Base-by-base conservation (phyloP, 1,140 invertebrate species). In the Drosophila gunungcola region DNA sequence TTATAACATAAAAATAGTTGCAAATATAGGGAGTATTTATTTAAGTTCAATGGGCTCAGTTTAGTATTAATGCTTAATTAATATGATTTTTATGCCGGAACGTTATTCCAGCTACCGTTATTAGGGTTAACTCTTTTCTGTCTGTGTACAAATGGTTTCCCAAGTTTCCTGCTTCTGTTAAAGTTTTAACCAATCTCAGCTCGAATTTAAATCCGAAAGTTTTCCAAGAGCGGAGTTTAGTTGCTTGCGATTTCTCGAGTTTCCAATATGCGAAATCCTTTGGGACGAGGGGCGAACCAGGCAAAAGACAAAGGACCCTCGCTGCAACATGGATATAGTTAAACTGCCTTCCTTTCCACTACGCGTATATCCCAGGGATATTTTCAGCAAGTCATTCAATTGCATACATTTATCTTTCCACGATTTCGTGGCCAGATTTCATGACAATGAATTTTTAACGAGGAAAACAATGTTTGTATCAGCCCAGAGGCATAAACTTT, bases 321-420 rank as follows among this genome's bases (percentile, higher is more conserved):
- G 29, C 1, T 32, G 5, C 11, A 48, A n/a, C 25, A 12, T 11
- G 32, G 13, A 52, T 36, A 12, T 54, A 4, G 46, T 46, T 39
- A 11, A 13, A 16, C 3, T 11, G 29, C 16, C 49, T 13, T 25
- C 43, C 29, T 21, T 54, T 48, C 27, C 5, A n/a, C 0, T 12
- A 6, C 29, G 29, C 29, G 29, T 39, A 36, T 36, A 39, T 53
- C 46, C 64, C 48, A 12, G 25, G 64, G 64, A 53, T 38, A 45
- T 53, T 53, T 43, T 45, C 61, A 65, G 52, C 38, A 68, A 68
- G 64, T 68, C 61, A 12, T 52, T 52, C 45, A 25, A 68, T 64
- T 64, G 45, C 36, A 25, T 12, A 42, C 63, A 67, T 67, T 67
- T 51, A 64, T 64, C 36, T 51, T 67, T 1, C 27, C 58, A 27